Conservation (phyloP, 1,140 invertebrate species). For the Leptonema lineaticorne region DNA sequence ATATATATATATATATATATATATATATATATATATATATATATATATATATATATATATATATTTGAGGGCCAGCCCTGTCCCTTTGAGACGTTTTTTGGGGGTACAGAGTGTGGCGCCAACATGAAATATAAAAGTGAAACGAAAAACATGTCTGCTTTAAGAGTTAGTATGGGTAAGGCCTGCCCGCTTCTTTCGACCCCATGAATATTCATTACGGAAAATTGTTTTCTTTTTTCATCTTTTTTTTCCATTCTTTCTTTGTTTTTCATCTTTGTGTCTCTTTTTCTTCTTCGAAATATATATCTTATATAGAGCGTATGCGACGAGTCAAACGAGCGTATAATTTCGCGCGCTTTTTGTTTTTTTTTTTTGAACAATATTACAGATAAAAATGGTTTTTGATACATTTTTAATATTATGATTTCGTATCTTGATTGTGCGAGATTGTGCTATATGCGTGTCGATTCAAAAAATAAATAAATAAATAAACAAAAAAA, state of each 20-base stretch:
- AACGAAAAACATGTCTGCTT: conserved; percentile 23
- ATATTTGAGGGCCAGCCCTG: conserved; percentile 21
- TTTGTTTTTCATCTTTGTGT: no score
- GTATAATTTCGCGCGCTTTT: conserved; percentile 6
- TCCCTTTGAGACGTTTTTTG: neutral
- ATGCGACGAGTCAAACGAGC: conserved; percentile 7
- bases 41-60: no score
- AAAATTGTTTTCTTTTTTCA: conserved; percentile 32
- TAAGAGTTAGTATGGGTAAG: neutral
- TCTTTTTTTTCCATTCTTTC: no score
- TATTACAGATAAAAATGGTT: neutral
- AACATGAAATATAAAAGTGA: conserved; percentile 26
- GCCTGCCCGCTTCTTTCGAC: conserved; percentile 3
- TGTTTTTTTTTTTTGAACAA: neutral
- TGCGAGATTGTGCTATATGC: neutral
- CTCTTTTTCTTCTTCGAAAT: no score
- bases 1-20: no score
- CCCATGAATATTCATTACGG: conserved; percentile 34
- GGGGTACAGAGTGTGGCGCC: neutral
- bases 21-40: no score
- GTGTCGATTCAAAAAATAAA: no score
- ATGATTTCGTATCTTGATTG: conserved; percentile 1
- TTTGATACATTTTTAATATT: conserved; percentile 14
- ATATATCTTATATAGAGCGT: conserved; percentile 14
- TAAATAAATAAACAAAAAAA: no score